phyloP scores from a whole-genome alignment of 2,888 invertebrate species.

The Hyalella azteca region DNA sequence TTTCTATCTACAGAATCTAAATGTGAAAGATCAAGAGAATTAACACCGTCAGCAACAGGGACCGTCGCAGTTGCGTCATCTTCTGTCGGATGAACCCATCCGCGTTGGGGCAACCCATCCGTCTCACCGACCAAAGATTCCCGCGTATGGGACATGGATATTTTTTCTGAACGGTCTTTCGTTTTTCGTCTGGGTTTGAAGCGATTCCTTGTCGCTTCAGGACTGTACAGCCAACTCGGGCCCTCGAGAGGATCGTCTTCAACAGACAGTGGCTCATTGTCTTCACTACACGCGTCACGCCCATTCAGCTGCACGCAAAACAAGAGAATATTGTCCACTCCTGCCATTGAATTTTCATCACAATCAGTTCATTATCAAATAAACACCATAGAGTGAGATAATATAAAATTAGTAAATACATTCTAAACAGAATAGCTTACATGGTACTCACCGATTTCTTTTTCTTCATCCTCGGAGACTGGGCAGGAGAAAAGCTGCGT shows the following conservation, averaged over 20 bases:
- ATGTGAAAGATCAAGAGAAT: background rate
- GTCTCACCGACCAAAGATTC: background rate
- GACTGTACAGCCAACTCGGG: background rate
- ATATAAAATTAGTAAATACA: too few relatives aligned
- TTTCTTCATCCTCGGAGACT: too few relatives aligned
- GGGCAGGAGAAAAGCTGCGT: too few relatives aligned
- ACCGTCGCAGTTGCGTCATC: background rate
- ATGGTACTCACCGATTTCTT: too few relatives aligned
- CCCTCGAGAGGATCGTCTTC: background rate
- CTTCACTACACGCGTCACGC: too few relatives aligned
- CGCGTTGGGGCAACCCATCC: background rate
- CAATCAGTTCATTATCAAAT: too few relatives aligned
- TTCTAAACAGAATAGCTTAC: too few relatives aligned
- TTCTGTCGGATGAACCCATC: background rate
- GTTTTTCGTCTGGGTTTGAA: background rate
- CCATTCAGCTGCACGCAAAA: too few relatives aligned
- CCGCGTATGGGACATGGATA: background rate
- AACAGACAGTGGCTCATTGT: background rate
- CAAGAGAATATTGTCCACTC: too few relatives aligned
- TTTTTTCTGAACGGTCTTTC: background rate
- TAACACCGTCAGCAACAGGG: constrained; percentile 16
- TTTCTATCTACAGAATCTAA: too few relatives aligned
- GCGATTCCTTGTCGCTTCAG: background rate
- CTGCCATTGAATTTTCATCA: too few relatives aligned
- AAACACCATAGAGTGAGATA: too few relatives aligned